Evolutionary conservation across 2,797 vertebrate species (phyloP), one percentile per base, ranked within the genome.

Genomic region (Cetoscarus ocellatus): DNA sequence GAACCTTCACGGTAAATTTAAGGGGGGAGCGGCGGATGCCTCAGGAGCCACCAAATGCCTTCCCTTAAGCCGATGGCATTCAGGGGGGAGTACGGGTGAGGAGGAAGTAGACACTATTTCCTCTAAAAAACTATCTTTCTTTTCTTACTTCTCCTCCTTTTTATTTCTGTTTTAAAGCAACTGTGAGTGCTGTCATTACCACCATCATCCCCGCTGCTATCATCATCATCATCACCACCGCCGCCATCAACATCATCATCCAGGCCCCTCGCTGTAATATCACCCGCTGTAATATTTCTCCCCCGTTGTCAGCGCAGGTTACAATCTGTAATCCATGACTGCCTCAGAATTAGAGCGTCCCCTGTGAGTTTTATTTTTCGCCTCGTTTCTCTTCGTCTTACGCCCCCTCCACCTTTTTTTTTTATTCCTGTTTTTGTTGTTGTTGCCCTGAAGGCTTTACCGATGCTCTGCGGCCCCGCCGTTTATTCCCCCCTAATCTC

Each of bases 271-370:
- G 93, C 90, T 95, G 95, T 93, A 54, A 54, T 54, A 54, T 51
- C 8, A 2, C 94, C 93, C 89, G 89, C 95, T 89, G 95, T 94
- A 94, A 96, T 97, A 97, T 97, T 96, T 94, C 94, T 95, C 77
- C 73, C 79, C 61, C 94, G 95, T 96, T 96, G 96, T 97, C 96
- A 95, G 95, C 91, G 94, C 96, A 97, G 97, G 97, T 98, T 98
- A 96, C 95, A 95, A 95, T 97, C 96, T 94, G 96, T 98, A 97
- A 97, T 97, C 96, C 96, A 96, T 96, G 96, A 96, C 95, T 96
- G 96, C 96, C 94, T 96, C 92, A 94, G 96, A 97, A 98, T 97
- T 96, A 96, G 95, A 97, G 96, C 95, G 96, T 96, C 96, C 95
- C 95, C 94, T 90, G 93, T 95, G 95, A 96, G 95, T 96, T 96